Evolutionary conservation across 2,888 invertebrate genomes (phyloP).

Genomic region (Drosophila aldrichi): DNA sequence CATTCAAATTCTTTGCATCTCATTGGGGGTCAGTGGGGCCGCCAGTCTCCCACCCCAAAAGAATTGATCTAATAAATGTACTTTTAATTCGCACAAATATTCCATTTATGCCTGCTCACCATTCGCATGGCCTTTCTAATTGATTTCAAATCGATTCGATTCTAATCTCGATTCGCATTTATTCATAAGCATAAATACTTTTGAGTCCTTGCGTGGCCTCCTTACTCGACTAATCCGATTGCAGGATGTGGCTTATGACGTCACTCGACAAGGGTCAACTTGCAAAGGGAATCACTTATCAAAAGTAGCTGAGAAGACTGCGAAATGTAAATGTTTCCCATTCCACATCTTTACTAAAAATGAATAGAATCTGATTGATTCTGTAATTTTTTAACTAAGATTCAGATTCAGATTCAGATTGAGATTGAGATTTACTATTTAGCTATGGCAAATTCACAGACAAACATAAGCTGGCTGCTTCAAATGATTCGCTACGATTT

Average conservation of each 20-base stretch:
- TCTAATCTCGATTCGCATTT: background rate
- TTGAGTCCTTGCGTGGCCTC: background rate
- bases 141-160: conserved; percentile 4
- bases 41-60: background rate
- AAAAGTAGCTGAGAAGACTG: background rate
- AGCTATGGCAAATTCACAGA: background rate
- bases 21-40: background rate
- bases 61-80: conserved; percentile 13
- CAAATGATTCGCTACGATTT: background rate
- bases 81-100: conserved; percentile 8
- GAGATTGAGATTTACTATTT: background rate
- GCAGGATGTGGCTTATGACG: background rate
- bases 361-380: too few species aligned
- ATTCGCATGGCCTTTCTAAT: background rate
- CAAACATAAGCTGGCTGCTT: background rate
- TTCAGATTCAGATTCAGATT: background rate
- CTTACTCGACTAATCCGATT: background rate
- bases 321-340: too few species aligned
- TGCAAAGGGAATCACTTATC: background rate
- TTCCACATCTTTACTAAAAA: too few species aligned
- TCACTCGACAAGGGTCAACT: background rate
- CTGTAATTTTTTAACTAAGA: too few species aligned
- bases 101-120: background rate
- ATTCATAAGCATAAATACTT: conserved; percentile 1
- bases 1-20: conserved; percentile 23